phyloP scores from a whole-genome alignment of 2,113 vertebrate genomes.

The Tinamus guttatus region DNA sequence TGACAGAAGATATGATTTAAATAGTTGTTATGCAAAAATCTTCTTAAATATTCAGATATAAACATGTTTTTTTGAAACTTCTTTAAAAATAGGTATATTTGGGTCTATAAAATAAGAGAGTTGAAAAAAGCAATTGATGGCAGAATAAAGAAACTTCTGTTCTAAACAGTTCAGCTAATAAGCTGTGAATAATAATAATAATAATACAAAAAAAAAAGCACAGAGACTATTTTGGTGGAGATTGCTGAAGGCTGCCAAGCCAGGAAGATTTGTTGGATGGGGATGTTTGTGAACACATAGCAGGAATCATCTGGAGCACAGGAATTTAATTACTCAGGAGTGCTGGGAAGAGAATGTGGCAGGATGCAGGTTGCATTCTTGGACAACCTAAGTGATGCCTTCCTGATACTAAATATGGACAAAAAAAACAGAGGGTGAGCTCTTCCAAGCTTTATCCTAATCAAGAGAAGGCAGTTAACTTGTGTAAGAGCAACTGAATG shows the following conservation, averaged over 20 bases:
- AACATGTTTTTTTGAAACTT: slow-evolving; percentile 9
- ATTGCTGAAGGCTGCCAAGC: neutral
- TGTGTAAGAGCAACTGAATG: neutral
- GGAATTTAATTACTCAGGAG: neutral
- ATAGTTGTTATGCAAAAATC: neutral
- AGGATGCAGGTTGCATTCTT: neutral
- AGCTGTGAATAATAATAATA: neutral
- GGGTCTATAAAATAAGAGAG: neutral
- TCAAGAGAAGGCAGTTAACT: neutral
- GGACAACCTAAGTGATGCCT: neutral
- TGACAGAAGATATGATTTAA: neutral
- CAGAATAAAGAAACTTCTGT: neutral
- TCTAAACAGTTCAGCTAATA: neutral
- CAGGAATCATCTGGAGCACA: neutral
- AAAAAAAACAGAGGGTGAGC: neutral
- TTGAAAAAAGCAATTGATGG: neutral
- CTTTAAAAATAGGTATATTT: neutral
- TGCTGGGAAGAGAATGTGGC: neutral
- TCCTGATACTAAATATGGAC: neutral
- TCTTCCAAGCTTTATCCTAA: neutral
- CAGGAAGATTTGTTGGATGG: neutral
- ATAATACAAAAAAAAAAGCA: neutral
- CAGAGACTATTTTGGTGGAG: neutral
- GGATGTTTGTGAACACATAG: neutral
- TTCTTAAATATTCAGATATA: neutral